Evolutionary conservation across 2,113 vertebrate genomes (phyloP), one percentile per base, ranked within the genome.

Genomic region (Eulemur macaco): DNA sequence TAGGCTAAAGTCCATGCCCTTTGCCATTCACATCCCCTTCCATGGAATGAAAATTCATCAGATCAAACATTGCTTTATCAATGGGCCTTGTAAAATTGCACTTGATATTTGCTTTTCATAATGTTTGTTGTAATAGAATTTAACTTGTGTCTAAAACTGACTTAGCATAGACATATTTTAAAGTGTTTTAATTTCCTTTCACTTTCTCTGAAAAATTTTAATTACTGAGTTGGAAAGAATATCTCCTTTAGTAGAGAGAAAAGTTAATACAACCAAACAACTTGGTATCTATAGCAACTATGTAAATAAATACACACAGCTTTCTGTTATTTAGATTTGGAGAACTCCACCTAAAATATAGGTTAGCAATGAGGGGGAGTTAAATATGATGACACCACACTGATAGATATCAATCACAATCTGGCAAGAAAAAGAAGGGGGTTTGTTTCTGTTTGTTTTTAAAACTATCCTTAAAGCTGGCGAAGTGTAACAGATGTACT

Each of bases 91-190:
- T 60, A 91, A 89, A 93, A 93, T 4, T 68, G 25, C 39, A 63
- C 63, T 12, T 74, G 80, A 54, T 86, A 58, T 52, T 96, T 84
- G 50, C 58, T 95, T 97, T 94, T 94, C 71, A 77, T 37, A 47
- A 60, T 50, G 18, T 82, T 93, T 94, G 31, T 74, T 93, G 63
- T 86, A 86, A 83, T 63, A 82, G 27, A 94, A 78, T 86, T 77
- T 68, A 78, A 86, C 77, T 50, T 31, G 37, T 68, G 12, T 45
- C 15, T 95, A 91, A 93, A 86, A 83, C 4, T 85, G 47, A 74
- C 63, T 90, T 80, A 82, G 18, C 20, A 27, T 25, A 88, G 58
- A 34, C 29, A 85, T 60, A 85, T 91, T 87, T 97, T 94, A 82
- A 92, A 90, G 27, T 74, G 14, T 83, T 94, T 83, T 80, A 54